Evolutionary conservation across 2,797 vertebrate species (phyloP), one percentile per base, ranked within the genome.

Genomic region (Sebastes cheni): DNA sequence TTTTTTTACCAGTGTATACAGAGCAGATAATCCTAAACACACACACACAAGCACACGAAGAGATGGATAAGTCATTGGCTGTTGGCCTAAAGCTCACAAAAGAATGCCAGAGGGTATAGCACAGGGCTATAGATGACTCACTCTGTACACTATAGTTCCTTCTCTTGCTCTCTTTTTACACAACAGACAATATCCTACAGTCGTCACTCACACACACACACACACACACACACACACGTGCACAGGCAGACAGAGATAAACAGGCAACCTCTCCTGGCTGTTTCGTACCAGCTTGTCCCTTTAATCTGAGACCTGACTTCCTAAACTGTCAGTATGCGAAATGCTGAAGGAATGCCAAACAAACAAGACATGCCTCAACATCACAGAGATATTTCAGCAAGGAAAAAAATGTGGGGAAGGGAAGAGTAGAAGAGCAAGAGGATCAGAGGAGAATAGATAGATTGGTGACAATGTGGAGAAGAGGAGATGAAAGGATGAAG

Each of bases 321-420:
- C 54, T 65, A 69, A 65, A 80, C 56, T 27, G 27, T 52, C 2
- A 8, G 62, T 32, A 23, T 79, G 67, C 2, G 46, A 69, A 60
- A 72, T 32, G 50, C 13, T 54, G 4, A 42, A 73, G 70, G 78
- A 88, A 88, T 62, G 74, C 20, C 59, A 78, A 79, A 82, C 79
- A 88, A 71, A 76, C 73, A 83, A 54, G 71, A 74, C 71, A 11
- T 34, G 72, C n/a, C 73, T 77, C n/a, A 34, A 80, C 70, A 80
- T 82, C 77, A 71, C 80, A 54, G 16, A 59, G 16, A 22, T 42
- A 8, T 52, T 80, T 34, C 46, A 46, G 20, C 3, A 2, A 18
- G 27, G 56, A 22, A 4, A 23, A 4, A 10, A 5, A 13, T 42
- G 13, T 20, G 36, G 25, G 5, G 11, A 80, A n/a, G 13, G 32